Evolutionary conservation across 2,797 vertebrate species (phyloP), one percentile per base, ranked within the genome.

Genomic region (Pampus argenteus): DNA sequence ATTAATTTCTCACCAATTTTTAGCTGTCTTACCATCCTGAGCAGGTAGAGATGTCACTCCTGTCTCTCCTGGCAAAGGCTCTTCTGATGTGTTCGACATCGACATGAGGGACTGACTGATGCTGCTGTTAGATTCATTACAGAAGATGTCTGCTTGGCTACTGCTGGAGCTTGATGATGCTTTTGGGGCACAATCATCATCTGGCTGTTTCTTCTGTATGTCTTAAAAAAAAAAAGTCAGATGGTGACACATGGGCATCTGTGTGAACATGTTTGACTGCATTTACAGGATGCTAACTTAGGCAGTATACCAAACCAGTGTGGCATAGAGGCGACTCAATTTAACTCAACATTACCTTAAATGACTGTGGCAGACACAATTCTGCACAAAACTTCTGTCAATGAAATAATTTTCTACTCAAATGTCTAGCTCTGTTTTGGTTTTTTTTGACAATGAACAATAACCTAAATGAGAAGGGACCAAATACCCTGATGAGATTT

Each of bases 131-230:
- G 91, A 95, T 94, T 99, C 96, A 81, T 93, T 96, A 64, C 96
- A 95, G 95, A 97, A 98, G 87, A 97, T 93, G 90, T 97, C 96
- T 92, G 96, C 95, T 93, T 98, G 98, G 95, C 92, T 96, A 91
- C 87, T 88, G 83, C 90, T 92, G 93, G 94, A 95, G 93, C 95
- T 97, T 90, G 97, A 95, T 91, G 95, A 94, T 87, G 96, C 94
- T 94, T 96, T 97, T 92, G 97, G 93, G 87, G 96, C 81, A 79
- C 97, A 96, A 91, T 98, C 97, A 73, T 96, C 95, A 0, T 97
- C 96, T 85, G 96, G 94, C 90, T 97, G 96, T 90, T 99, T 98
- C 94, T 98, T 97, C 92, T 98, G 95, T 95, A 97, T 95, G 92
- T 98, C 98, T 99, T 28, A 10, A 58, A 55, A 84, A 28, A 78